A percentile compares a stretch with the other conserved stretches of the same genome.
Conservation (phyloP, 2,888 invertebrate species). For the Cylindroiulus punctatus region DNA sequence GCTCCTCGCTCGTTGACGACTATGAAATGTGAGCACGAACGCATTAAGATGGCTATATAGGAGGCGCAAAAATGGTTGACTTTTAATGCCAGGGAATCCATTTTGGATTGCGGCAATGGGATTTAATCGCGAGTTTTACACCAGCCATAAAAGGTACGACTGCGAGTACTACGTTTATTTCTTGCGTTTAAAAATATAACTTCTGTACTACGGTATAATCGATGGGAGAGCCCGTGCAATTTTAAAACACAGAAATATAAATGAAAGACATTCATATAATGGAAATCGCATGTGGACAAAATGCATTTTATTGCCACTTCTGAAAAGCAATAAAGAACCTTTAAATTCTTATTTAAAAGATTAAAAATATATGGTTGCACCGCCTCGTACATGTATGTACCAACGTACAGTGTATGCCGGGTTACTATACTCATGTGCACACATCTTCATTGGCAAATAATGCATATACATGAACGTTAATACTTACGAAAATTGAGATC, state of each 20-base stretch:
- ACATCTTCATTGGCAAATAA: too few relatives aligned
- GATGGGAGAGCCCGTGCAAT: not conserved
- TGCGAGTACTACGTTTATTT: not conserved
- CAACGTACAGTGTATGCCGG: too few relatives aligned
- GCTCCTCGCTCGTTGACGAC: conserved; percentile 21
- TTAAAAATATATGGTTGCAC: too few relatives aligned
- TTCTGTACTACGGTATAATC: not conserved
- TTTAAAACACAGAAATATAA: not conserved
- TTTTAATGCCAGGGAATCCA: not conserved
- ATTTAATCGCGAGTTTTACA: conserved; percentile 3
- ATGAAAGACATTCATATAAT: too few relatives aligned
- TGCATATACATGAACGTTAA: too few relatives aligned
- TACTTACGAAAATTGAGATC: too few relatives aligned
- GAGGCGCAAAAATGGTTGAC: not conserved
- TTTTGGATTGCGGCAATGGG: not conserved
- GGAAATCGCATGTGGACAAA: too few relatives aligned
- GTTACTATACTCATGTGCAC: too few relatives aligned
- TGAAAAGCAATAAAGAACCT: too few relatives aligned
- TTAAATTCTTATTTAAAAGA: too few relatives aligned
- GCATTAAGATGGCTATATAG: not conserved
- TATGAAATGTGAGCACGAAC: not conserved
- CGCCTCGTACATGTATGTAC: too few relatives aligned
- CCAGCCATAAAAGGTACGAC: not conserved
- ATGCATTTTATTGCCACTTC: too few relatives aligned
- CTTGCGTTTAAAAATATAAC: not conserved